Percentiles rank a stretch among this genome's conserved stretches.
Evolutionary conservation across 2,113 vertebrate genomes (phyloP).

Genomic region (Colius striatus): DNA sequence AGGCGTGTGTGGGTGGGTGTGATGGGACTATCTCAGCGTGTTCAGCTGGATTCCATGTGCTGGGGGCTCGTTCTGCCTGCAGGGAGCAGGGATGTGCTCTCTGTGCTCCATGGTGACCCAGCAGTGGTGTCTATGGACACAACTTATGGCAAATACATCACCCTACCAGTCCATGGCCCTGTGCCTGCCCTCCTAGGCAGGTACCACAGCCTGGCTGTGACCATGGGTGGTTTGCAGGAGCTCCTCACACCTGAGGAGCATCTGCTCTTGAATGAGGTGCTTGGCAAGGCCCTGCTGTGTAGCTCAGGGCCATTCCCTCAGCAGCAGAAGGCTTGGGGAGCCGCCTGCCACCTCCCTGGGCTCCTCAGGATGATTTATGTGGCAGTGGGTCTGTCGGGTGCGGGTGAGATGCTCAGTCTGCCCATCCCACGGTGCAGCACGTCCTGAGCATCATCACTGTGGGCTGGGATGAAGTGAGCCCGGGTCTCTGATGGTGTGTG

Average conservation of each 20-base stretch:
- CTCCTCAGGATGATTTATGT: not conserved
- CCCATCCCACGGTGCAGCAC: rapidly evolving
- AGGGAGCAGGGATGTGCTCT: not conserved
- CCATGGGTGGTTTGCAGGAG: not conserved
- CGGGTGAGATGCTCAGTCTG: not conserved
- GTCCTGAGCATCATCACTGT: not conserved
- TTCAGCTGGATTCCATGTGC: rapidly evolving
- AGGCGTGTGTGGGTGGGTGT: not conserved
- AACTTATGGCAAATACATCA: rapidly evolving
- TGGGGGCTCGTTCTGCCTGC: rapidly evolving
- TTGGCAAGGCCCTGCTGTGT: rapidly evolving
- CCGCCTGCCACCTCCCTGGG: not conserved
- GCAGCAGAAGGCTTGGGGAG: not conserved
- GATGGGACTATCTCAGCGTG: rapidly evolving
- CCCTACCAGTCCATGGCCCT: rapidly evolving
- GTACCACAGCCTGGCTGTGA: rapidly evolving
- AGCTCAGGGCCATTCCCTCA: not conserved
- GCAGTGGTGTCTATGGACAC: not conserved
- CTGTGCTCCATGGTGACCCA: not conserved
- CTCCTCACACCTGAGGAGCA: not conserved
- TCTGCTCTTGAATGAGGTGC: not conserved
- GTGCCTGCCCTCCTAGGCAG: too few relatives aligned
- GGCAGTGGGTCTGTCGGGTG: rapidly evolving
- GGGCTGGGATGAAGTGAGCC: not conserved
- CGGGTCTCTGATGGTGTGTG: rapidly evolving